Evolutionary conservation across 2,888 invertebrate species (phyloP).

Genomic region (Cinara cedri): DNA sequence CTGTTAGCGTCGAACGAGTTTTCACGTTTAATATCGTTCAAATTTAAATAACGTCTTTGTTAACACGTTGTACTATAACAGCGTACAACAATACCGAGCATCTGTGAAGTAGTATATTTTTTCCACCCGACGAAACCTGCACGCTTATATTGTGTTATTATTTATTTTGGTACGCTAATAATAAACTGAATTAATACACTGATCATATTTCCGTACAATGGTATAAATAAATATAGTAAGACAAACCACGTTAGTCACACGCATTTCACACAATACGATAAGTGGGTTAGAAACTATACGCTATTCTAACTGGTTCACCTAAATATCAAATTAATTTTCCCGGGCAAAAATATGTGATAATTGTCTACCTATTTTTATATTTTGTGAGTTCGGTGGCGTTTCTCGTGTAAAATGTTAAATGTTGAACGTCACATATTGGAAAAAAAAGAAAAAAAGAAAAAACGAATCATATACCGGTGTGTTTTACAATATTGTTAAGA

Average conservation of each 20-base stretch:
- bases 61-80: too few relatives aligned
- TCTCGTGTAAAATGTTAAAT: too few relatives aligned
- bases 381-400: background rate
- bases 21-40: too few relatives aligned
- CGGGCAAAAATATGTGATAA: background rate
- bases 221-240: constrained; percentile 5
- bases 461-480: too few relatives aligned
- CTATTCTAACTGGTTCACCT: background rate
- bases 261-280: background rate
- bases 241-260: constrained; percentile 10
- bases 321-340: constrained; percentile 8
- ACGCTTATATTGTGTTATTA: background rate
- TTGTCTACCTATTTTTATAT: background rate
- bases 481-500: too few relatives aligned
- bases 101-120: too few relatives aligned
- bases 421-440: background rate
- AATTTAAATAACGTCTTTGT: too few relatives aligned
- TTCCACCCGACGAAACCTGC: too few relatives aligned
- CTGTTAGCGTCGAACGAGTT: too few relatives aligned
- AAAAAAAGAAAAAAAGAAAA: too few relatives aligned
- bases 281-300: constrained; percentile 22
- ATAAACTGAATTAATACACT: background rate
- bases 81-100: too few relatives aligned
- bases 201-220: too few relatives aligned
- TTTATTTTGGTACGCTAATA: background rate